Evolutionary conservation across 2,888 invertebrate species (phyloP).

Genomic region (Gibbula magus): DNA sequence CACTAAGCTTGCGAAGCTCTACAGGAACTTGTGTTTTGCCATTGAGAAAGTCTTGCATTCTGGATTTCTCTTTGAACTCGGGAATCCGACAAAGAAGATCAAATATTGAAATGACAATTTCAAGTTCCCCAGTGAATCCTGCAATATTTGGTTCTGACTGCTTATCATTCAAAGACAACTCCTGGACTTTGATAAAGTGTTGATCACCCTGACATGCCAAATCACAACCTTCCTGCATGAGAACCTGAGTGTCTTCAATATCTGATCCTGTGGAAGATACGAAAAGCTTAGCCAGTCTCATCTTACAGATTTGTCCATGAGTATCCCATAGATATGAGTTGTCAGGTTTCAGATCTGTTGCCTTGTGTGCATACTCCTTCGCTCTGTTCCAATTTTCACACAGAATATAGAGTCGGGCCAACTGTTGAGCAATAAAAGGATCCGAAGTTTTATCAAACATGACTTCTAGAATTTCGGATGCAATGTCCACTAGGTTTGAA

Average conservation of each 20-base stretch:
- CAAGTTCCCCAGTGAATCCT: constrained; percentile 40
- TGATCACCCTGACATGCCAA: constrained; percentile 24
- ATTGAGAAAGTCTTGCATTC: constrained; percentile 3
- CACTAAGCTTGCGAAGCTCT: background rate
- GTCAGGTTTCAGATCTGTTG: constrained; percentile 20
- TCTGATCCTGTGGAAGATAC: background rate
- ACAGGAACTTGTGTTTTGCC: background rate
- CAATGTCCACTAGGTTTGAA: constrained; percentile 30
- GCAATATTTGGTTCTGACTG: constrained; percentile 34
- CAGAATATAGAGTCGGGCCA: constrained; percentile 38
- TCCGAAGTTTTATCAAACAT: constrained; percentile 36
- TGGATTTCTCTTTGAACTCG: constrained; percentile 11
- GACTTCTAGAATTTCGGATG: constrained; percentile 29
- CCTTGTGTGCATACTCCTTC: constrained; percentile 32
- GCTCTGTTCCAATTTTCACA: constrained; percentile 39
- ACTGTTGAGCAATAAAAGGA: constrained; percentile 42
- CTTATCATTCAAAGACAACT: constrained; percentile 28
- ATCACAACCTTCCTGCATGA: background rate
- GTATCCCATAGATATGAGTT: constrained; percentile 43
- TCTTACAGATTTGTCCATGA: constrained; percentile 36
- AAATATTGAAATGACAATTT: constrained; percentile 28
- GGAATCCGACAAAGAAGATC: constrained; percentile 24
- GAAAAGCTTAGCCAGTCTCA: constrained; percentile 11
- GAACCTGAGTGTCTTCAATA: background rate
- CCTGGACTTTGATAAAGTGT: constrained; percentile 27